phyloP scores from a whole-genome alignment of 2,113 vertebrate genomes.

The Bettongia penicillata region DNA sequence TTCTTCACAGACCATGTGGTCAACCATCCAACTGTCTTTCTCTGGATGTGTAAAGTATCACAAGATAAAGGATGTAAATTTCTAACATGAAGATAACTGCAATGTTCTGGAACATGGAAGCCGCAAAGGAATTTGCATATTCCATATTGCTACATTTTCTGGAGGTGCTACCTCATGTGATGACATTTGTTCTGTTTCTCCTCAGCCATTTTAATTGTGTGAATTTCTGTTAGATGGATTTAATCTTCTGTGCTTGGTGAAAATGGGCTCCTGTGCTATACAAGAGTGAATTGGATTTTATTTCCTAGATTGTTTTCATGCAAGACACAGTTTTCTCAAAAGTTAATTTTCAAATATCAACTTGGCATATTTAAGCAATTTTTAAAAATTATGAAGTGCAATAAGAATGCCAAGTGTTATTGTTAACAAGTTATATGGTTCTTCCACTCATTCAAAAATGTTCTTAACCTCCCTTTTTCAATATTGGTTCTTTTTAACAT shows the following conservation, averaged over 20 bases:
- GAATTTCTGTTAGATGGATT: background rate
- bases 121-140: background rate
- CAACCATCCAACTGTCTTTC: background rate
- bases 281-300: background rate
- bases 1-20: background rate
- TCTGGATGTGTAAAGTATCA: background rate
- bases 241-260: background rate
- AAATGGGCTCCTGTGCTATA: constrained; percentile 2
- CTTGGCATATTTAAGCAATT: constrained; percentile 31
- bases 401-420: background rate
- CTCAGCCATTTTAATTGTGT: background rate
- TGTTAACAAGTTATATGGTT: background rate
- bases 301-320: background rate
- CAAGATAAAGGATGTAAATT: background rate
- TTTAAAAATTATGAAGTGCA: constrained; percentile 28
- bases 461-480: constrained; percentile 9
- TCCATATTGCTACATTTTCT: background rate
- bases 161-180: background rate
- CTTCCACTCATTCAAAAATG: background rate
- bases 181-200: background rate
- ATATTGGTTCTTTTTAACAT: constrained; percentile 33
- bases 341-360: constrained; percentile 11
- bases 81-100: background rate
- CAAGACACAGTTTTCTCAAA: background rate
- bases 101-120: background rate